A percentile compares a stretch with the other conserved stretches of the same genome.
phyloP scores from a whole-genome alignment of 2,888 invertebrate genomes.

The Trachelus tabidus region DNA sequence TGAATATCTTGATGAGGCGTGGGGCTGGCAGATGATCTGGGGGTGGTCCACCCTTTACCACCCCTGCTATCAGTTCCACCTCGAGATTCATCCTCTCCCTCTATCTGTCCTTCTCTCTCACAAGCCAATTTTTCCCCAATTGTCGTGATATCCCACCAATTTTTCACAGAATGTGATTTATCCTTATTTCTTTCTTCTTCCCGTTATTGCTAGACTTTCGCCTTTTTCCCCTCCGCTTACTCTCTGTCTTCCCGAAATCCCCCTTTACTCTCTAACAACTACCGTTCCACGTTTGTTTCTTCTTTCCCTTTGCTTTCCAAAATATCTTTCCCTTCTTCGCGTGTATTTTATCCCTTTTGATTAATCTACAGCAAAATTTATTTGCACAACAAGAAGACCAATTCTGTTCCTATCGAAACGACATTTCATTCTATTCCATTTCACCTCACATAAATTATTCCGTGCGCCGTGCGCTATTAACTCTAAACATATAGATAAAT shows the following conservation, averaged over 20 bases:
- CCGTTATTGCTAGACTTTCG: not conserved
- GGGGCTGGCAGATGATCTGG: conserved; percentile 68
- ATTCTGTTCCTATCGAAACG: not conserved
- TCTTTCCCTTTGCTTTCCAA: not conserved
- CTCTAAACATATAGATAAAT: not conserved
- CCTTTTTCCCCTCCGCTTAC: not conserved
- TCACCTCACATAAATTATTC: not conserved
- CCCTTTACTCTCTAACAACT: not conserved
- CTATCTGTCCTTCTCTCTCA: not conserved
- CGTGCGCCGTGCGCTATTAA: not conserved
- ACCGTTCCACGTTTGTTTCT: not conserved
- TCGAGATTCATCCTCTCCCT: conserved; percentile 54
- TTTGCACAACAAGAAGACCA: not conserved
- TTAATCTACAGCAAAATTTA: not conserved
- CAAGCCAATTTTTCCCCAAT: not conserved
- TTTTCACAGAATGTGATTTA: not conserved
- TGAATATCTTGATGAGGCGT: conserved; percentile 71
- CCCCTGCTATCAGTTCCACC: conserved; percentile 60
- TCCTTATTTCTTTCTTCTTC: not conserved
- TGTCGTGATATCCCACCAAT: not conserved
- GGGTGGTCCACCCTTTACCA: conserved; percentile 58
- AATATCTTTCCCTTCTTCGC: not conserved
- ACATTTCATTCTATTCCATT: not conserved
- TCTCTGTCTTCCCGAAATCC: no score
- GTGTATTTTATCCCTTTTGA: not conserved